These are phyloP conservation scores for Medauroidea extradentata DNA, from an alignment of 1,140 invertebrate species.

Conservation along the genomic window DNA sequence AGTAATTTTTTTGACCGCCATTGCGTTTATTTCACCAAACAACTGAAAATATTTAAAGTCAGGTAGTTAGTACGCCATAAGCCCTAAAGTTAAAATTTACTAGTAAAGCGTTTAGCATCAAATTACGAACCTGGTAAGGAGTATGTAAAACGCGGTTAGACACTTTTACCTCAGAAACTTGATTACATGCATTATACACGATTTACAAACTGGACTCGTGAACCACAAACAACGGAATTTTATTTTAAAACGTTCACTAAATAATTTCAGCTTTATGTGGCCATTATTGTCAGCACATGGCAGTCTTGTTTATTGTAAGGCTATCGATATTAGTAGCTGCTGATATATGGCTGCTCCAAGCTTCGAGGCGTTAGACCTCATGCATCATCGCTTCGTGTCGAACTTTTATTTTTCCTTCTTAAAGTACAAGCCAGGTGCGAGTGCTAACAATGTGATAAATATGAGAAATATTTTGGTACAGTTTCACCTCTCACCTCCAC, in stretches of 20 bases:
- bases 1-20: too few species aligned
- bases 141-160: too few species aligned
- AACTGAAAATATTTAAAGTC: too few species aligned
- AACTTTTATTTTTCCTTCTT: background rate
- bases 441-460: constrained; percentile 17
- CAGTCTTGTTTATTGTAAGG: constrained; percentile 4
- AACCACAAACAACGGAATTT: too few species aligned
- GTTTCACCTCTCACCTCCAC: constrained; percentile 14
- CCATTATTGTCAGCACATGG: constrained; percentile 12
- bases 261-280: constrained; percentile 3
- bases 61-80: too few species aligned
- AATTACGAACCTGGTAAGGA: too few species aligned
- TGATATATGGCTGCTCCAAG: constrained; percentile 2
- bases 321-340: constrained; percentile 6
- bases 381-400: constrained; percentile 1
- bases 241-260: background rate
- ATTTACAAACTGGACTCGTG: too few species aligned
- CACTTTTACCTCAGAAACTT: too few species aligned
- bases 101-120: too few species aligned
- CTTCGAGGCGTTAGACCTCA: background rate
- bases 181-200: too few species aligned
- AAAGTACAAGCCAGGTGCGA: background rate
- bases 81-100: too few species aligned
- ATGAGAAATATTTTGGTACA: constrained; percentile 14
- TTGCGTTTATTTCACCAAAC: too few species aligned